Evolutionary conservation across 2,888 invertebrate species (phyloP), one percentile per base, ranked within the genome.

Genomic region (Chloroclystis v-ata): DNA sequence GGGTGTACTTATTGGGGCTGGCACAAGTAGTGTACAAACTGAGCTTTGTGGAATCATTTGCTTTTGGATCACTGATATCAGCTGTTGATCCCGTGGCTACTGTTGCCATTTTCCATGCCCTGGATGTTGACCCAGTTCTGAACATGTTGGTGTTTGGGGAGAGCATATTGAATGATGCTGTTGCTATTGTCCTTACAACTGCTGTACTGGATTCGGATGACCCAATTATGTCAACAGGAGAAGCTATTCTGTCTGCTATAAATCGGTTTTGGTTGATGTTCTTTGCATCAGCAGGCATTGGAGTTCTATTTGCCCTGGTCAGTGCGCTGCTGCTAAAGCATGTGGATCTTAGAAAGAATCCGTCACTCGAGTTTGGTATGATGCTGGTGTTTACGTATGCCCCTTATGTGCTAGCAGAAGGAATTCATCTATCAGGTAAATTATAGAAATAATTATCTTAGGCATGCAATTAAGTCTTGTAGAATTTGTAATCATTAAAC

Each of bases 1-100:
- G 98, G 4, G 93, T 99, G 59, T 99, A 98, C 79, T 89, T 99
- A 26, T 83, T 99, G 37, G 99, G 99, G 1, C 84, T 97, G 75
- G 98, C 95, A 0, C 92, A 95, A 68, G 95, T 96, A 6, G 97
- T 97, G 0, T 99, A 98, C 74, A 92, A 92, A 74, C 89, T 99
- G 47, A 95, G 94, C 76, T 96, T 98, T 80, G 95, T 98, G 5
- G 98, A 99, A 82, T 98, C 98, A 45, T 99, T 99, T 89, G 99
- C 99, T 1, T 99, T 99, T 88, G 99, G 99, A 5, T 97, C 98
- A 0, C 84, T 98, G 51, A 98, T 99, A 75, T 99, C 98, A 1
- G 99, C 99, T 16, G 99, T 99, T 3, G 99, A 99, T 87, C 99
- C 99, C 0, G 99, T 99, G 0, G 99, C 99, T 3, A 99, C 99